A percentile compares a stretch with the other conserved stretches of the same genome.
These are phyloP conservation scores for Melanostigma gelatinosum DNA, from an alignment of 2,113 vertebrate genomes.

Conservation along the genomic window DNA sequence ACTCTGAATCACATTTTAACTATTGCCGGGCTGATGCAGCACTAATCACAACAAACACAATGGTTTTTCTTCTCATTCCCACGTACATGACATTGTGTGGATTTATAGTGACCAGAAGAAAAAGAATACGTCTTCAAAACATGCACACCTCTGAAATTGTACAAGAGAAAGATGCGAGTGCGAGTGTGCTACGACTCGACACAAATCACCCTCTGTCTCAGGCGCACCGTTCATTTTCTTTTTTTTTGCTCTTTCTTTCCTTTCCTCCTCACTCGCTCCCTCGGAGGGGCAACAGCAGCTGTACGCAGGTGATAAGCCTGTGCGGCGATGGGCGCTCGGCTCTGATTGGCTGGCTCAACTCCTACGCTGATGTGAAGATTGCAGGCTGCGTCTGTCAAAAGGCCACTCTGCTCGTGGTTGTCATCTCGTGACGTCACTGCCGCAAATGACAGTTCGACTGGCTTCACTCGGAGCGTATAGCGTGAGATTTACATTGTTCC, in stretches of 20 bases:
- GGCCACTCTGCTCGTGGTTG: slow-evolving; percentile 65
- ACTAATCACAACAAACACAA: slow-evolving; percentile 50
- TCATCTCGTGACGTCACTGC: slow-evolving; percentile 67
- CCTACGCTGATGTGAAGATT: slow-evolving; percentile 78
- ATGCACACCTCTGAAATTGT: slow-evolving; percentile 27
- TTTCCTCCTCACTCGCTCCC: slow-evolving; percentile 49
- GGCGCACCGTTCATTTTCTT: slow-evolving; percentile 38
- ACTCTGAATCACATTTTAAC: slow-evolving; percentile 67
- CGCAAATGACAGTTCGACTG: slow-evolving; percentile 51
- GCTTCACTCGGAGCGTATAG: neutral
- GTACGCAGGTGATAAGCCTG: slow-evolving; percentile 82
- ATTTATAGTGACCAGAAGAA: slow-evolving; percentile 37
- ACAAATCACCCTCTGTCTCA: slow-evolving; percentile 67
- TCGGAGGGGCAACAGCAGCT: slow-evolving; percentile 77
- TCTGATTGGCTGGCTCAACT: slow-evolving; percentile 76
- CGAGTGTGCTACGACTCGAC: slow-evolving; percentile 43
- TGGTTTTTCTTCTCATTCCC: slow-evolving; percentile 35
- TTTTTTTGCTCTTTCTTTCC: slow-evolving; percentile 52
- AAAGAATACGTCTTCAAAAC: slow-evolving; percentile 32
- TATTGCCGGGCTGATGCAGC: slow-evolving; percentile 54
- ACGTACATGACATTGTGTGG: slow-evolving; percentile 45
- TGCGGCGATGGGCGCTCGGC: slow-evolving; percentile 54
- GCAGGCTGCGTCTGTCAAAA: slow-evolving; percentile 77
- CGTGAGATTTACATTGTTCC: slow-evolving; percentile 17
- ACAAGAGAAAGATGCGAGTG: slow-evolving; percentile 39